A percentile compares a stretch with the other conserved stretches of the same genome.
These are phyloP conservation scores for Thermophis baileyi DNA, from an alignment of 2,113 vertebrate species.

Conservation along the genomic window DNA sequence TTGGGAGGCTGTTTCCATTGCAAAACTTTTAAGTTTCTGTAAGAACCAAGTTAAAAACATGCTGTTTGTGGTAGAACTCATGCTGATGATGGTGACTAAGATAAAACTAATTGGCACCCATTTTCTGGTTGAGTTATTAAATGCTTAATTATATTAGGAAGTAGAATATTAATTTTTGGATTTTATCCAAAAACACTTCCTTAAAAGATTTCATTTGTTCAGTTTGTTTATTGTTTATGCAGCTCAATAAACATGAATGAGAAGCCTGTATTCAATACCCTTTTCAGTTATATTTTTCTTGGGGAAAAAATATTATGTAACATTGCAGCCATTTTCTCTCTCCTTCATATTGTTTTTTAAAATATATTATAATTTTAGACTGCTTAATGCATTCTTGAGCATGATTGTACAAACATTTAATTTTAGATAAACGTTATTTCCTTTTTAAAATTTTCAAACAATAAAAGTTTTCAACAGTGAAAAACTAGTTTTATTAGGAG, in stretches of 20 bases:
- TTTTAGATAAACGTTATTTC: background rate
- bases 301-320: background rate
- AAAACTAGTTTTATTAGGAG: background rate
- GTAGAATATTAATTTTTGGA: conserved; percentile 5
- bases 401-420: background rate
- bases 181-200: conserved; percentile 18
- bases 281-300: background rate
- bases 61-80: background rate
- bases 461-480: background rate
- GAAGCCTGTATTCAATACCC: background rate
- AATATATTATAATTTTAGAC: background rate
- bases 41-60: conserved; percentile 13
- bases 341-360: background rate
- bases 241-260: background rate
- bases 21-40: conserved; percentile 3
- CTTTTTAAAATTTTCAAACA: background rate
- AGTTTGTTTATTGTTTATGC: background rate
- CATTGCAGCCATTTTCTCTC: background rate
- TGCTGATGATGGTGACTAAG: background rate
- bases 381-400: background rate
- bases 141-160: conserved; percentile 20
- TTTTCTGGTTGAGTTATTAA: conserved; percentile 29
- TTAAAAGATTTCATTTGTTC: background rate
- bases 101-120: conserved; percentile 26
- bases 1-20: background rate